These are phyloP conservation scores for Heliconius hewitsoni DNA, from an alignment of 1,140 invertebrate species.

Conservation along the genomic window DNA sequence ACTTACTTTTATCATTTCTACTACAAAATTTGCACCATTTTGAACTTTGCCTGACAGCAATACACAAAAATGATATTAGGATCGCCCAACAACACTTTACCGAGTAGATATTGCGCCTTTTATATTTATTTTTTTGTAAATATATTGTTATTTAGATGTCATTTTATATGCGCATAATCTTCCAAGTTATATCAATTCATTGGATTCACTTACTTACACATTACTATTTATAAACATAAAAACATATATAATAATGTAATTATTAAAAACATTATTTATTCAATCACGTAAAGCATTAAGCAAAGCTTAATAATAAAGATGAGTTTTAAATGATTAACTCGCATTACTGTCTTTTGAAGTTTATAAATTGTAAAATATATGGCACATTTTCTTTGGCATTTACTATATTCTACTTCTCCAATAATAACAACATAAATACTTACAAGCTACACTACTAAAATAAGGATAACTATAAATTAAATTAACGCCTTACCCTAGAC, in stretches of 20 bases:
- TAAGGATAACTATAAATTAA: not conserved
- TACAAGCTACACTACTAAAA: not conserved
- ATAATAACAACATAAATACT: not conserved
- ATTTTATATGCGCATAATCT: not conserved
- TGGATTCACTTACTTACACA: not conserved
- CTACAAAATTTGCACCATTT: slow-evolving; percentile 12
- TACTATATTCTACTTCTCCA: not conserved
- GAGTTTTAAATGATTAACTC: not conserved
- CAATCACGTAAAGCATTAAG: not conserved
- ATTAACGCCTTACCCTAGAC: not conserved
- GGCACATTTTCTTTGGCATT: not conserved
- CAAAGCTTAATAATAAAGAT: not conserved
- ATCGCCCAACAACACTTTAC: not conserved
- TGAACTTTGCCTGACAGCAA: not conserved
- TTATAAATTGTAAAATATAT: not conserved
- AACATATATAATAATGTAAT: too few relatives aligned
- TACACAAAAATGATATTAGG: not conserved
- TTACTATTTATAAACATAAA: not conserved
- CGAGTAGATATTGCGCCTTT: not conserved
- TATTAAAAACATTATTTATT: too few relatives aligned
- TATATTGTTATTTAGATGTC: too few relatives aligned
- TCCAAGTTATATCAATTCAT: not conserved
- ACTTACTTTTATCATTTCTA: not conserved
- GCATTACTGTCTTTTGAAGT: not conserved
- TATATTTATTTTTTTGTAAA: not conserved